These are phyloP conservation scores for Plebejus melissa DNA, from an alignment of 2,888 invertebrate genomes.

Conservation along the genomic window DNA sequence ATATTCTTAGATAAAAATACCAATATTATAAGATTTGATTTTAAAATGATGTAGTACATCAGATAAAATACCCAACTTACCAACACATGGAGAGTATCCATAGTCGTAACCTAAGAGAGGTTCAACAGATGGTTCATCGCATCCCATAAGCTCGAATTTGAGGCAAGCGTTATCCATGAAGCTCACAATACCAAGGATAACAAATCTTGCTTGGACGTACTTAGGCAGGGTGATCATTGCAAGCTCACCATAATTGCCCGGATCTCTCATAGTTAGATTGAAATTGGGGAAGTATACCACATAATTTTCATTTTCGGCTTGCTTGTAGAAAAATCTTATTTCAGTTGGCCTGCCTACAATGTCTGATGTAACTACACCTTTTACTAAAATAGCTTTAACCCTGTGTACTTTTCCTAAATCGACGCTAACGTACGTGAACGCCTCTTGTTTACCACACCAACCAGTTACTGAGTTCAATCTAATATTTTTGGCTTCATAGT, in stretches of 20 bases:
- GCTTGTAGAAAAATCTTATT: slow-evolving; percentile 97
- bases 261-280: slow-evolving; percentile 95
- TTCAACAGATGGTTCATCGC: slow-evolving; percentile 90
- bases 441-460: slow-evolving; percentile 98
- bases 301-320: slow-evolving; percentile 95
- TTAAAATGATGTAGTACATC: neutral
- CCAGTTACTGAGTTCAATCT: slow-evolving; percentile 95
- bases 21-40: neutral
- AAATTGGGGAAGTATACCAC: slow-evolving; percentile 98
- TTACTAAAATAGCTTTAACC: slow-evolving; percentile 94
- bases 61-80: slow-evolving; percentile 58
- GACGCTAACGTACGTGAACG: slow-evolving; percentile 96
- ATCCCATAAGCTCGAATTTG: slow-evolving; percentile 97
- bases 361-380: slow-evolving; percentile 96
- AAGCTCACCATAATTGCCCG: slow-evolving; percentile 96
- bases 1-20: slow-evolving; percentile 15
- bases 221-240: slow-evolving; percentile 97
- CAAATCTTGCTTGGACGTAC: slow-evolving; percentile 95
- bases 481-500: slow-evolving; percentile 94
- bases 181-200: slow-evolving; percentile 96
- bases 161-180: slow-evolving; percentile 98
- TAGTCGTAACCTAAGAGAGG: slow-evolving; percentile 95
- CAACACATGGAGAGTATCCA: slow-evolving; percentile 95
- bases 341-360: slow-evolving; percentile 97
- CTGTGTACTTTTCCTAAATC: slow-evolving; percentile 95